These are phyloP conservation scores for Tiliqua scincoides DNA, from an alignment of 2,113 vertebrate species.

Conservation along the genomic window DNA sequence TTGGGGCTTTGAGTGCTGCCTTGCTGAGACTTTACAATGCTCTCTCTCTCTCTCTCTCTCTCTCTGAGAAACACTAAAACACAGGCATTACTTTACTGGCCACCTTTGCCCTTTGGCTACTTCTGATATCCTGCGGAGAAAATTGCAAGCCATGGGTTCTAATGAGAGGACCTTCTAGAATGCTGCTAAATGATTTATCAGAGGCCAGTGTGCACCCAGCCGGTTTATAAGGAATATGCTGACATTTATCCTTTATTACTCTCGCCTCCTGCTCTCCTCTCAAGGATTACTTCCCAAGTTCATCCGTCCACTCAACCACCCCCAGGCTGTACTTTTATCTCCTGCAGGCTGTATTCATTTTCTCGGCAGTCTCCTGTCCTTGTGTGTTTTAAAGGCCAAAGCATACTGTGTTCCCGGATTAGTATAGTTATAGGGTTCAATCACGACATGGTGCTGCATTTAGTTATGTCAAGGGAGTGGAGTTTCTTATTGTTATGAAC, in stretches of 20 bases:
- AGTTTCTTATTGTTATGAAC: too few species aligned
- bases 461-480: too few species aligned
- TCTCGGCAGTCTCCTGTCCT: not conserved
- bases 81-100: slow-evolving; percentile 40
- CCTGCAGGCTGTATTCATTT: too few species aligned
- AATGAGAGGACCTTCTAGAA: not conserved
- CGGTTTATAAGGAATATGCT: slow-evolving; percentile 17
- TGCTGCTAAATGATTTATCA: slow-evolving; percentile 5
- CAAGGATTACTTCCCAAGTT: too few species aligned
- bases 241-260: not conserved
- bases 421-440: not conserved
- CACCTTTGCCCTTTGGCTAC: not conserved
- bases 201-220: not conserved
- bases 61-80: slow-evolving; percentile 23
- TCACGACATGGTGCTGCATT: too few species aligned
- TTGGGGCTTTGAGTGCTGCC: slow-evolving; percentile 38
- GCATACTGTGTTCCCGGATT: not conserved
- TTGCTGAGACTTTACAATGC: slow-evolving; percentile 58
- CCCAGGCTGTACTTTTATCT: too few species aligned
- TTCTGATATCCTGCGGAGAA: not conserved
- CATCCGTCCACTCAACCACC: too few species aligned
- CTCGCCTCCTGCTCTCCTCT: not conserved
- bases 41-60: slow-evolving; percentile 28
- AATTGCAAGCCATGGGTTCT: not conserved
- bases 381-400: not conserved